Conservation (phyloP, 92 coral and sea anemone species). For the Desmophyllum pertusum region DNA sequence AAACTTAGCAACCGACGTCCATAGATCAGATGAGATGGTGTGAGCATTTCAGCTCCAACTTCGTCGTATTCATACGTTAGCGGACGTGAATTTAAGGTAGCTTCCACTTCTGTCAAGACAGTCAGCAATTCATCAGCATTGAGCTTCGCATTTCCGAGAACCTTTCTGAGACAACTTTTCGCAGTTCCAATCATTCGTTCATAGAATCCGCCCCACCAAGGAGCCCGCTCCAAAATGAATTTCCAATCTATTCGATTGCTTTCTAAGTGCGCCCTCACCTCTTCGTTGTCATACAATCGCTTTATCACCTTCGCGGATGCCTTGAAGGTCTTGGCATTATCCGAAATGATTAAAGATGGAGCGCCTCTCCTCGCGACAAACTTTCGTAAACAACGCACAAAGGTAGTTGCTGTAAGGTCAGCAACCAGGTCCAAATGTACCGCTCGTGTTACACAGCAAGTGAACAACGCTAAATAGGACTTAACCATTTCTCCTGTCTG, state of each 20-base stretch:
- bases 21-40: constrained; percentile 38
- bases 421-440: constrained; percentile 31
- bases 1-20: constrained; percentile 21
- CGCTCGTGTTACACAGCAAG: constrained; percentile 46
- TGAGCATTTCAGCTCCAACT: constrained; percentile 39
- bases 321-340: constrained; percentile 36
- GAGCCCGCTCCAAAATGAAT: constrained; percentile 39
- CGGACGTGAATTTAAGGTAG: constrained; percentile 24
- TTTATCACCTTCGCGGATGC: too few relatives aligned
- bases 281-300: constrained; percentile 32
- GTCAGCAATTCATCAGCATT: constrained; percentile 22
- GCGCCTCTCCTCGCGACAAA: constrained; percentile 26
- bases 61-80: constrained; percentile 40
- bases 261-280: constrained; percentile 37
- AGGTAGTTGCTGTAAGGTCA: constrained; percentile 17
- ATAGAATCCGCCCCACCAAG: constrained; percentile 57
- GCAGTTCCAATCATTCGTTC: constrained; percentile 19
- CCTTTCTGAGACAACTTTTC: constrained; percentile 28
- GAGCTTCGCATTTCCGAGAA: constrained; percentile 24
- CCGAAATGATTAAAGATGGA: constrained; percentile 24
- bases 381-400: constrained; percentile 36
- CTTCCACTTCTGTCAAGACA: constrained; percentile 16
- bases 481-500: constrained; percentile 16
- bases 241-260: constrained; percentile 34
- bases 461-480: constrained; percentile 13